Percentiles rank a stretch among this genome's conserved stretches.
Conservation (phyloP, 2,888 invertebrate species). For the Ornithoptera alexandrae region DNA sequence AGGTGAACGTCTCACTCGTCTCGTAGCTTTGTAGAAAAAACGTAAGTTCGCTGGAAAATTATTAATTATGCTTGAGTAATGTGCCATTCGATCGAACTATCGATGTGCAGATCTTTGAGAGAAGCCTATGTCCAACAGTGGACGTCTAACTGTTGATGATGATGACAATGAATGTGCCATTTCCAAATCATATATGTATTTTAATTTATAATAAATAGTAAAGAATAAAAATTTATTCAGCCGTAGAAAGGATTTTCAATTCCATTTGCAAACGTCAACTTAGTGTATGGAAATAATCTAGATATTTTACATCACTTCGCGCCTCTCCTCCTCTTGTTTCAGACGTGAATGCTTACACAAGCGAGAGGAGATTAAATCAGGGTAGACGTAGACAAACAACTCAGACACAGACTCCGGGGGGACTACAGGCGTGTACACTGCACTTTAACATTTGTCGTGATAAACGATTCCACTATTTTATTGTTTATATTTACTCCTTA, state of each 20-base stretch:
- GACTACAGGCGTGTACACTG: conserved; percentile 1
- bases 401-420: conserved; percentile 14
- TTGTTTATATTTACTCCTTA: not conserved
- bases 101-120: too few species aligned
- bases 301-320: conserved; percentile 4
- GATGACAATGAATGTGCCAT: too few species aligned
- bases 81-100: too few species aligned
- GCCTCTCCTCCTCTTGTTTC: conserved; percentile 11
- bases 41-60: too few species aligned
- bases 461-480: conserved; percentile 1
- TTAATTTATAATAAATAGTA: not conserved
- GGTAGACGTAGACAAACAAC: conserved; percentile 25
- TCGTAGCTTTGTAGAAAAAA: too few species aligned
- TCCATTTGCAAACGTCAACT: not conserved
- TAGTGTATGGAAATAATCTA: not conserved
- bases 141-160: too few species aligned
- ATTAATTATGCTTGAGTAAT: too few species aligned
- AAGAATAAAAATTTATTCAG: not conserved
- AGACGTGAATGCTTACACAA: conserved; percentile 12
- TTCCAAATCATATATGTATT: not conserved
- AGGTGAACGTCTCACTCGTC: too few species aligned
- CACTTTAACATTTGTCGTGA: conserved; percentile 14
- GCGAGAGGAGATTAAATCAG: conserved; percentile 24
- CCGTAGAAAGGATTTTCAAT: not conserved
- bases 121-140: too few species aligned